These are phyloP conservation scores for Globodera ellingtonae DNA, from an alignment of 1,140 invertebrate species.

Conservation along the genomic window DNA sequence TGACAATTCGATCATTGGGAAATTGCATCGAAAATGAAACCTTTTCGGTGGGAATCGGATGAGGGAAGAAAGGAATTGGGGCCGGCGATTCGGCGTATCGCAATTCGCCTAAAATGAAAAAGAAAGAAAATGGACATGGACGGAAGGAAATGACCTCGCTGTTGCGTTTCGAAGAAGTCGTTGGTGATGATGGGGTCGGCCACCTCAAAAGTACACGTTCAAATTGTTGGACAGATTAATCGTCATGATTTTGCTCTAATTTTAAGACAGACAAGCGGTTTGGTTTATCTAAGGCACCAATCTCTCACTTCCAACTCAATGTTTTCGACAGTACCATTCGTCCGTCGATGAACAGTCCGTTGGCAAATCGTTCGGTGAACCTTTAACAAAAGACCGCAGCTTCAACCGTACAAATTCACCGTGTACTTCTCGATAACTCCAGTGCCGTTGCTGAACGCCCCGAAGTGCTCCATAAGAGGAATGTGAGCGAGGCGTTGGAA, in stretches of 20 bases:
- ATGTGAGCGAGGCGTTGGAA: slow-evolving; percentile 51
- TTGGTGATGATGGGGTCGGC: slow-evolving; percentile 58
- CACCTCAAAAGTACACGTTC: slow-evolving; percentile 15
- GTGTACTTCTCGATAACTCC: slow-evolving; percentile 58
- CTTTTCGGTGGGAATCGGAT: slow-evolving; percentile 40
- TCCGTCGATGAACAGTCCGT: slow-evolving; percentile 63
- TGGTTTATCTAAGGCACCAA: too few relatives aligned
- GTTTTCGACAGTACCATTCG: slow-evolving; percentile 31
- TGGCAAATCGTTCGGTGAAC: slow-evolving; percentile 57
- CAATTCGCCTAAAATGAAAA: slow-evolving; percentile 54
- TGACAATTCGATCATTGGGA: background rate
- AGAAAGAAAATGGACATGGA: background rate
- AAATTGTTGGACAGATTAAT: too few relatives aligned
- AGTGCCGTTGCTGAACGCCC: slow-evolving; percentile 37
- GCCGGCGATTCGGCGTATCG: slow-evolving; percentile 45
- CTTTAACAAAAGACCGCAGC: slow-evolving; percentile 32
- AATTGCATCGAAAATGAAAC: background rate
- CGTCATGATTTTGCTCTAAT: too few relatives aligned
- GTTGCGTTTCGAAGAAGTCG: slow-evolving; percentile 65
- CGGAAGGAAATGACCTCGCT: slow-evolving; percentile 42
- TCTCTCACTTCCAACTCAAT: too few relatives aligned
- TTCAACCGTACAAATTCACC: slow-evolving; percentile 8
- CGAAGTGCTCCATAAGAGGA: slow-evolving; percentile 57
- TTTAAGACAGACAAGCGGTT: too few relatives aligned
- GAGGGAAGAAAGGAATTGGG: slow-evolving; percentile 57